Evolutionary conservation across 1,140 invertebrate genomes (phyloP), one percentile per base, ranked within the genome.

Genomic region (Steinernema khuongi): DNA sequence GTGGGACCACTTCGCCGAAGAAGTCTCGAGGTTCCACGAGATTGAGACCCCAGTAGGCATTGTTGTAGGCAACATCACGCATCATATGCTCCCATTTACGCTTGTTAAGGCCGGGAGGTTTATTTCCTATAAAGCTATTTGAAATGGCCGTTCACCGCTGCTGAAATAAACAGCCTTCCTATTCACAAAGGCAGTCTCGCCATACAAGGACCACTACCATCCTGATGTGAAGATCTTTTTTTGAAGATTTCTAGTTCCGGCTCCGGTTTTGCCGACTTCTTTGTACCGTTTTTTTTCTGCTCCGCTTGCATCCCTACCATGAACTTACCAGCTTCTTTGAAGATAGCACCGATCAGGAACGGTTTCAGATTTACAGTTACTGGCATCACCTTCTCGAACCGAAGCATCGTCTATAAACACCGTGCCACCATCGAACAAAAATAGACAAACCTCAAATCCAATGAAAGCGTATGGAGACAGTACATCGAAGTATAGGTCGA

Each of bases 401-500:
- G 36, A 7, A 41, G 36, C 36, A 41, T 11, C 7, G 7, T 41
- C 36, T 41, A n/a, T 11, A 41, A 41, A 41, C 7, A 11, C n/a
- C 36, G 36, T 11, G 36, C 7, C n/a, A 11, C 7, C n/a, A 11
- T 41, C 36, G 36, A n/a, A n/a, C 68, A 28, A 7, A 69, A 31
- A 7, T 14, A 43, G 29, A 69, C 14, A 28, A n/a, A 69, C 68
- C 68, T 69, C 68, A n/a, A 69, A 69, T 1, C n/a, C 17, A 30
- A 69, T 69, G 7, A 14, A 69, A 1, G 68, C 29, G 68, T 69
- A 69, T 14, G 68, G 68, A 19, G 68, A 69, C 19, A 69, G 22
- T 29, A 69, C 68, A n/a, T 69, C 68, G 68, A 69, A 69, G 68
- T 17, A 69, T 19, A 69, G n/a, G 68, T 69, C 68, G 33, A 69